Evolutionary conservation across 2,888 invertebrate genomes (phyloP), one percentile per base, ranked within the genome.

Genomic region (Parnassius mnemosyne): DNA sequence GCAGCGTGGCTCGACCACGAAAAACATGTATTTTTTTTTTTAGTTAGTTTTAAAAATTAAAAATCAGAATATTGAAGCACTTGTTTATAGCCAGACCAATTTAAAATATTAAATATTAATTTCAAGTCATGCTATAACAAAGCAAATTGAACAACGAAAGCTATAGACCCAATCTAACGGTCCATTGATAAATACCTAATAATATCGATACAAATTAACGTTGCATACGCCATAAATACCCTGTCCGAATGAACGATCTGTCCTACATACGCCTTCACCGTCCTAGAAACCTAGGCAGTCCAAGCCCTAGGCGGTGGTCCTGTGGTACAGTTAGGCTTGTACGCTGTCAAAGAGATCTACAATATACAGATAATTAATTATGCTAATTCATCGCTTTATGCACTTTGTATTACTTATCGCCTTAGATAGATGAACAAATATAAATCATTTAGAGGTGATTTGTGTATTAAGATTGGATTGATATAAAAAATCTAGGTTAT

Each of bases 261-360:
- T 62, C 61, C 61, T 62, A 57, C 51, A 62, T 61, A 57, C 52
- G 61, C 61, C 61, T 47, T 41, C 61, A 34, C 61, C 41, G 61
- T 34, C 52, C 53, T 61, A 61, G 61, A 53, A 53, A 62, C 53
- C 43, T 53, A 25, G n/a, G 25, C 44, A 5, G 20, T 25, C 13
- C 3, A 10, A 61, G 57, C 47, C 46, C 47, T 47, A 53, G 42
- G 53, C 57, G 25, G 10, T n/a, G 41, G 34, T 34, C 34, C 34
- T 34, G 34, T 5, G 5, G 56, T 52, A 47, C 56, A 57, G 61
- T 57, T 61, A 53, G 13, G n/a, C 57, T 49, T 55, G 47, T 57
- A 25, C 49, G 20, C 52, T 61, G 56, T 61, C 56, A 56, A 47
- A 61, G 41, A 41, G 46, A 41, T 57, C 52, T 57, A 53, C 51